Percentiles rank a stretch among this genome's conserved stretches.
Evolutionary conservation across 1,140 invertebrate genomes (phyloP).

Genomic region (Chironomus striatipennis): DNA sequence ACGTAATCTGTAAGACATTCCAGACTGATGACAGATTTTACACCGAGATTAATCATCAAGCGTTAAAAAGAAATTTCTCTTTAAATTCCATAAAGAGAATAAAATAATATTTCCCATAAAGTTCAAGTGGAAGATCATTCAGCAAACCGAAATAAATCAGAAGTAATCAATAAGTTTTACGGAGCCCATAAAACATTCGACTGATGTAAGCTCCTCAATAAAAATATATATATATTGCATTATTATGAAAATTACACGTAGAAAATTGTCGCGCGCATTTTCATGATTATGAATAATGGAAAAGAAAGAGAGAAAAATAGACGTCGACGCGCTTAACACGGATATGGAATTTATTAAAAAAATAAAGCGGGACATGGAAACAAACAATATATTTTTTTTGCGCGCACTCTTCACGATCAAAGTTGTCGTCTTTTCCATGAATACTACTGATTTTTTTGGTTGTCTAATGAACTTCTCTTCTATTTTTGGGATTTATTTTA

Average conservation of each 20-base stretch:
- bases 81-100: conserved; percentile 2
- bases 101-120: no score
- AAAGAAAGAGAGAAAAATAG: neutral
- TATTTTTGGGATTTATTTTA: no score
- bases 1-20: neutral
- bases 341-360: conserved; percentile 6
- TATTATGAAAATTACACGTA: neutral
- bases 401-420: neutral
- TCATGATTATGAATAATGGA: neutral
- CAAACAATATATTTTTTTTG: neutral
- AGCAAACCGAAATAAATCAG: neutral
- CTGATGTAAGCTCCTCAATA: neutral
- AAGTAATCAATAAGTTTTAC: neutral
- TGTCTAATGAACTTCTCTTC: no score
- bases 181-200: no score
- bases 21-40: neutral
- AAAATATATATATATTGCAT: neutral
- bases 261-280: conserved; percentile 6
- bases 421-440: no score
- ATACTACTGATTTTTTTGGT: no score
- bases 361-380: neutral
- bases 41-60: neutral
- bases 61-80: neutral
- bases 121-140: neutral
- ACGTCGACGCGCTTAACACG: conserved; percentile 10